Evolutionary conservation across 2,113 vertebrate species (phyloP), one percentile per base, ranked within the genome.

Genomic region (Maccullochella peelii): DNA sequence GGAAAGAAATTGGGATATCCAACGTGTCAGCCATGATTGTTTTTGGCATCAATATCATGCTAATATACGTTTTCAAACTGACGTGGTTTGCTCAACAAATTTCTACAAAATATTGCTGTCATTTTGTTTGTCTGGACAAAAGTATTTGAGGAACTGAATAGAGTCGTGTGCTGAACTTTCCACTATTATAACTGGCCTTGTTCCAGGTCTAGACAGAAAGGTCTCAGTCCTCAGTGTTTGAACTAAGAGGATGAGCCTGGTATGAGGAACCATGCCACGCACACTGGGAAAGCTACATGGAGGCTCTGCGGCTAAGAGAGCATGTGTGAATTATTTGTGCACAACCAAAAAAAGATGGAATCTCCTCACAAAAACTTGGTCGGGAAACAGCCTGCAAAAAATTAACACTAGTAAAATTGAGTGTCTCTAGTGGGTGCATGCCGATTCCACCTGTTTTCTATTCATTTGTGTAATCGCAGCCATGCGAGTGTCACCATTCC

Each of bases 361-460:
- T 59, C 47, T 73, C 25, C 50, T 61, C 72, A 33, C 62, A 79
- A 40, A 75, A 80, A 70, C 38, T 57, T 52, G 63, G 55, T 59
- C 23, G 50, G 42, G 61, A 85, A 83, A 82, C 77, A 63, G 81
- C 77, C 79, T 87, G 85, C 69, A 83, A 89, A 57, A 88, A 85
- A 92, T 79, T 76, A 91, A 86, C 69, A 73, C 79, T 18, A 16
- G 83, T 73, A 84, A 87, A 91, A 92, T 65, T 44, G 72, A 73
- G 76, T 62, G 70, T 89, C 84, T 91, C 81, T 27, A 16, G 79
- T 14, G 78, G 55, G 71, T 20, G 77, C 81, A 74, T 73, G 79
- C 86, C 71, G n/a, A 82, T 77, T 86, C 89, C 93, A 94, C 91
- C 90, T 93, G 93, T 89, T 93, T 94, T 80, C 83, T 88, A 91